Percentiles rank a stretch among this genome's conserved stretches.
Evolutionary conservation across 2,113 vertebrate genomes (phyloP).

Genomic region (Xiphorhynchus elegans): DNA sequence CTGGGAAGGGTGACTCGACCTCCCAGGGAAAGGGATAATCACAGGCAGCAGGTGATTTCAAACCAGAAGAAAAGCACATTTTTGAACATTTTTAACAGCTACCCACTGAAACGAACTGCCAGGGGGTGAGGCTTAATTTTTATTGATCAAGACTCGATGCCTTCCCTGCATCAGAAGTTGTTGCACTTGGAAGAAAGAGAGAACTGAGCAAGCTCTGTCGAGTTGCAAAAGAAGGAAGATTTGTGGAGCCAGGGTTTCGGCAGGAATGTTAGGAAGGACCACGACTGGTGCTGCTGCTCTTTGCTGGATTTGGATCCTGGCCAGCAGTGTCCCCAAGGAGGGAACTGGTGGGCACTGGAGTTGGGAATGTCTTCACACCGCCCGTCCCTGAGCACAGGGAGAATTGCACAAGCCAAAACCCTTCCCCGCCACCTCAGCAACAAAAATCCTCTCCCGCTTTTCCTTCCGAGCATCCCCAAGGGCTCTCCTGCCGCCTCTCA

Average conservation of each 20-base stretch:
- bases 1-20: background rate
- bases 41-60: background rate
- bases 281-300: background rate
- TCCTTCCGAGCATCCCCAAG: too few relatives aligned
- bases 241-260: background rate
- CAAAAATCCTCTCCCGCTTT: too few relatives aligned
- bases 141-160: background rate
- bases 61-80: background rate
- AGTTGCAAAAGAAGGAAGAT: background rate
- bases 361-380: background rate
- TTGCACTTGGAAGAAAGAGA: background rate
- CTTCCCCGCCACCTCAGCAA: too few relatives aligned
- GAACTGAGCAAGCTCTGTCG: background rate
- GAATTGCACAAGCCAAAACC: too few relatives aligned
- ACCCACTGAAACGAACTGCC: background rate
- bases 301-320: background rate
- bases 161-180: background rate
- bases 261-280: background rate
- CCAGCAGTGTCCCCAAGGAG: rapidly evolving
- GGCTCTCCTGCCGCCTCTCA: too few relatives aligned
- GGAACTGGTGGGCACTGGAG: background rate
- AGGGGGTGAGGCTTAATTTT: background rate
- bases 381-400: background rate
- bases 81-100: background rate
- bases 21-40: background rate